Evolutionary conservation across 2,888 invertebrate species (phyloP).

Genomic region (Antheraea yamamai): DNA sequence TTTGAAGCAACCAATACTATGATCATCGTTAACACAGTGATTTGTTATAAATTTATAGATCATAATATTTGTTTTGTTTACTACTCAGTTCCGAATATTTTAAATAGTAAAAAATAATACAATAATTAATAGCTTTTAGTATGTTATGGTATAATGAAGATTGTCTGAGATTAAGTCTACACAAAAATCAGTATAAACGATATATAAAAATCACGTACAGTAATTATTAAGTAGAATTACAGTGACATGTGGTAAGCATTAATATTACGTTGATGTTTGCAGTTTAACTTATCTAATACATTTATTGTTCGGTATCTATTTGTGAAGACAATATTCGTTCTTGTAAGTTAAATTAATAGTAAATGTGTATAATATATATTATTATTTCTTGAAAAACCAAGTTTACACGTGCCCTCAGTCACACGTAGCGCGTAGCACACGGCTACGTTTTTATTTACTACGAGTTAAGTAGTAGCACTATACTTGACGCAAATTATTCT

Average conservation of each 20-base stretch:
- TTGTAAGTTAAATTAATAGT: background rate
- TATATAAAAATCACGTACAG: background rate
- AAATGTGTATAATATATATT: background rate
- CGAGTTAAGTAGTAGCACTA: constrained; percentile 13
- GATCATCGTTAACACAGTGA: background rate
- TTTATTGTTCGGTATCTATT: background rate
- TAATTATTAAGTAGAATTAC: background rate
- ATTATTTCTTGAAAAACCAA: background rate
- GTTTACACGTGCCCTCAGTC: background rate
- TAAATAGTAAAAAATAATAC: background rate
- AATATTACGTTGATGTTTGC: background rate
- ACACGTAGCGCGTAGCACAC: constrained; percentile 42
- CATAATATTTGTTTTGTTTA: no score
- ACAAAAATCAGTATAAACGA: background rate
- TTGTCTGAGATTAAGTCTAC: background rate
- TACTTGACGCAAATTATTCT: background rate
- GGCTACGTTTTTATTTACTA: constrained; percentile 34
- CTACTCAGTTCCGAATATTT: background rate
- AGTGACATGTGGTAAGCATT: background rate
- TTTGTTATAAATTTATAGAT: background rate
- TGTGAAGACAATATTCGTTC: background rate
- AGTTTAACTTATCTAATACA: background rate
- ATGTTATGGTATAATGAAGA: background rate
- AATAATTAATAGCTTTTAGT: background rate
- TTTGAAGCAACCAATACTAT: background rate